Evolutionary conservation across 2,797 vertebrate species (phyloP), one percentile per base, ranked within the genome.

Genomic region (Enteromius anoplus): DNA sequence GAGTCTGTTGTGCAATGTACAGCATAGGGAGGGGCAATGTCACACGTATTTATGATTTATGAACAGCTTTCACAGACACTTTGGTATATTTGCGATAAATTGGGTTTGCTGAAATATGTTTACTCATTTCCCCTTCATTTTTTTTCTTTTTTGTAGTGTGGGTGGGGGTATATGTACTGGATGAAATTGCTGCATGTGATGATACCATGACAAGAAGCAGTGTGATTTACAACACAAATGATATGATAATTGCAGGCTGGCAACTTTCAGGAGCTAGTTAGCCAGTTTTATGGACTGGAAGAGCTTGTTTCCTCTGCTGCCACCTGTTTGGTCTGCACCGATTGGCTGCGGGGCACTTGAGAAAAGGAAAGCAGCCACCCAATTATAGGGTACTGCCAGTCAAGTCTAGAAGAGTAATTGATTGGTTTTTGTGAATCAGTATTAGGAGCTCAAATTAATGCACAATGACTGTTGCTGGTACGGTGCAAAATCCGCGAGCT

Each of bases 241-340:
- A 94, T 87, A 84, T 85, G 89, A 84, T 95, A 95, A 95, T 95
- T 93, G 91, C 62, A 81, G 91, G 92, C 88, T 92, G 78, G 87
- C 79, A 60, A 87, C 15, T 81, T 80, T 62, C 86, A 86, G 89
- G 85, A 87, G 91, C 82, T 89, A 87, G 89, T 90, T 89, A 91
- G 89, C 87, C 88, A 81, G 87, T 78, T 93, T 93, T 92, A 93
- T 85, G 87, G 92, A 93, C 91, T 92, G 89, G 94, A 91, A 89
- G 90, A 92, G 91, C 94, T 87, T 92, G 94, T 95, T 92, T 91
- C 91, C 89, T 90, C 45, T 21, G 42, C 77, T 29, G 26, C 89
- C 93, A 93, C 92, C 94, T 95, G 94, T 90, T 92, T 60, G 66
- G 83, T 84, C 82, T 19, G 72, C 84, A 78, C 80, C 23, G 83